Evolutionary conservation across 2,888 invertebrate species (phyloP), one percentile per base, ranked within the genome.

Genomic region (Azorinus chamasolen): DNA sequence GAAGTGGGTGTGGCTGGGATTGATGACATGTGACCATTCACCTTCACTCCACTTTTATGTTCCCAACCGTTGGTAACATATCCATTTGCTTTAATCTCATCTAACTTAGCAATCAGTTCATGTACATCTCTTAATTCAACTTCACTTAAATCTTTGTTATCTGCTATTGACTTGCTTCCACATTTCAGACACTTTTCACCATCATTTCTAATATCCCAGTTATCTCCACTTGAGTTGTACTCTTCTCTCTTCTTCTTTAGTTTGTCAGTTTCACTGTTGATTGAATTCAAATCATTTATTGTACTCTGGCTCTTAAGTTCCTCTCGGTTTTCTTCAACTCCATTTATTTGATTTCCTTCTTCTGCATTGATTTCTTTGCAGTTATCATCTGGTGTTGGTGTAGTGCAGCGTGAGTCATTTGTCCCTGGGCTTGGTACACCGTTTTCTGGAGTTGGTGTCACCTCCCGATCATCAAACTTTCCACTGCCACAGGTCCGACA

Each of bases 81-180:
- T 32, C 32, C 32, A 32, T 32, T 32, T 32, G 4, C 32, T 32
- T 32, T 32, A 10, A 32, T 41, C 32, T 68, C 72, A 58, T 72
- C 78, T 20, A 78, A 50, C 61, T 69, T 78, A 27, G 62, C 63
- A 68, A 78, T 64, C 32, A 78, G 39, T 37, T 68, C 78, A 22
- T 72, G 58, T n/a, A 78, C 48, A 51, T 72, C 63, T 24, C 53
- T 65, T 8, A 68, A 68, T 55, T 54, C 55, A 22, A 59, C 61
- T 43, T 71, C 71, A 53, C 46, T 71, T 22, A 66, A 32, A 6
- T 51, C 25, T n/a, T 22, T 25, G 4, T 10, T 32, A 54, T 54
- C 45, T 5, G 4, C 37, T 18, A 37, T 32, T 37, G 18, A 18
- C 3, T 45, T 4, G 14, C 14, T 14, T 8, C 18, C 27, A 32